These are phyloP conservation scores for Alviniconcha strummeri DNA, from an alignment of 2,888 invertebrate species.

Conservation along the genomic window DNA sequence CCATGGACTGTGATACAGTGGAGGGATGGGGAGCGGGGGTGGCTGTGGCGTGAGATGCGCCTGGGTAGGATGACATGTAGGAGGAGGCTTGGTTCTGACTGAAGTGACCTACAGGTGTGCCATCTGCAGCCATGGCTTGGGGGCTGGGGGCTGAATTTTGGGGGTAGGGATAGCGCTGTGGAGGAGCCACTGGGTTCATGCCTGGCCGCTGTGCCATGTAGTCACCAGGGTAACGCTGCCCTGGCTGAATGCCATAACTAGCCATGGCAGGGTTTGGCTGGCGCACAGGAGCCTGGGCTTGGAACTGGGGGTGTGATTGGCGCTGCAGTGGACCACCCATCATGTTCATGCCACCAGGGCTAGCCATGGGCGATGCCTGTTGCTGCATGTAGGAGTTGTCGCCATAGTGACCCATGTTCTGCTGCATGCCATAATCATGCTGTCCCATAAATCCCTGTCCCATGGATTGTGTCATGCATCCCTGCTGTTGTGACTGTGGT, in stretches of 20 bases:
- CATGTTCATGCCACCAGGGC: constrained; percentile 37
- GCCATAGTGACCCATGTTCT: constrained; percentile 44
- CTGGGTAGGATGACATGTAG: constrained; percentile 38
- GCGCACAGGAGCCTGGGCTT: constrained; percentile 22
- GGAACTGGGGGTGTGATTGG: constrained; percentile 15
- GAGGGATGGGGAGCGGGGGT: constrained; percentile 60
- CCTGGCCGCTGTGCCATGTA: constrained; percentile 25
- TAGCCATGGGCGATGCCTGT: constrained; percentile 25
- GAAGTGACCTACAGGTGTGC: constrained; percentile 49
- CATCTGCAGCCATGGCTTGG: constrained; percentile 30
- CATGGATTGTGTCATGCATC: constrained; percentile 41
- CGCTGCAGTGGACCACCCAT: constrained; percentile 30
- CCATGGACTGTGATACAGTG: constrained; percentile 48
- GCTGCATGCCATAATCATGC: constrained; percentile 55
- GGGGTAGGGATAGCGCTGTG: constrained; percentile 36
- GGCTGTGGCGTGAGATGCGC: constrained; percentile 47
- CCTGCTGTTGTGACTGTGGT: constrained; percentile 39
- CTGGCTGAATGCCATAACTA: constrained; percentile 38
- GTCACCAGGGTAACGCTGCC: constrained; percentile 39
- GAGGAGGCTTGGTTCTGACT: constrained; percentile 57
- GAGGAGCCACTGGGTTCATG: constrained; percentile 34
- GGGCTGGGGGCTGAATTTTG: constrained; percentile 36
- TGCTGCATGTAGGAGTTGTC: constrained; percentile 47
- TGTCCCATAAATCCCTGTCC: constrained; percentile 51
- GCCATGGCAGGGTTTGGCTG: constrained; percentile 36